These are phyloP conservation scores for Drosophila fuyamai DNA, from an alignment of 1,140 invertebrate genomes.

Conservation along the genomic window DNA sequence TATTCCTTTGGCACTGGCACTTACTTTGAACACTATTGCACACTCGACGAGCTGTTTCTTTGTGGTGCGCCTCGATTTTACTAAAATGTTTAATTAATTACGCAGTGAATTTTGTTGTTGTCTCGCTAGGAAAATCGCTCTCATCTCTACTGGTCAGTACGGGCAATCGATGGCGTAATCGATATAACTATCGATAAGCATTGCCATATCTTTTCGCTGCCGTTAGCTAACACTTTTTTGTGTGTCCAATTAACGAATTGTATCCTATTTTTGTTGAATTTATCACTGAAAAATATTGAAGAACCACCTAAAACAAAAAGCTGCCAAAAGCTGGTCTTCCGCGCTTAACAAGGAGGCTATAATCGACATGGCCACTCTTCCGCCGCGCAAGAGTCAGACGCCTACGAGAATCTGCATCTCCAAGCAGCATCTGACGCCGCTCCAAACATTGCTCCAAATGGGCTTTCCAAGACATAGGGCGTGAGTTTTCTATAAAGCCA, in stretches of 20 bases:
- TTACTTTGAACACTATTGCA: slow-evolving; percentile 53
- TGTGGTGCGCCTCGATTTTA: slow-evolving; percentile 41
- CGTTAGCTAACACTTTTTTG: slow-evolving; percentile 10
- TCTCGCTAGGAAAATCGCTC: slow-evolving; percentile 40
- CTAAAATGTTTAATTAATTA: slow-evolving; percentile 63
- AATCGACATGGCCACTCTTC: slow-evolving; percentile 88
- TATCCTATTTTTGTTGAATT: slow-evolving; percentile 43
- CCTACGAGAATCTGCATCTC: slow-evolving; percentile 88
- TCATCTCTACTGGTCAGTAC: slow-evolving; percentile 15
- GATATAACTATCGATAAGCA: slow-evolving; percentile 5
- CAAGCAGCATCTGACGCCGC: slow-evolving; percentile 90
- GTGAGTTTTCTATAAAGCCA: slow-evolving; percentile 86
- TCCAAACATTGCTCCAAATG: slow-evolving; percentile 93
- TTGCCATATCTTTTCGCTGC: neutral
- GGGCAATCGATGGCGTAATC: slow-evolving; percentile 18
- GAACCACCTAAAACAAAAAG: neutral
- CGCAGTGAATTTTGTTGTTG: slow-evolving; percentile 75
- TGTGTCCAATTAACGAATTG: slow-evolving; percentile 26
- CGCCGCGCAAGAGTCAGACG: slow-evolving; percentile 89
- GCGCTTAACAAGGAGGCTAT: neutral
- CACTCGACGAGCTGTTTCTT: slow-evolving; percentile 26
- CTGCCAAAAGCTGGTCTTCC: slow-evolving; percentile 6
- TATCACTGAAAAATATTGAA: slow-evolving; percentile 38
- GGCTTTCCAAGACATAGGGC: slow-evolving; percentile 94
- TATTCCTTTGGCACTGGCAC: slow-evolving; percentile 18